Conservation (phyloP, 92 coral and sea anemone species). For the Anthopleura xanthogrammica region DNA sequence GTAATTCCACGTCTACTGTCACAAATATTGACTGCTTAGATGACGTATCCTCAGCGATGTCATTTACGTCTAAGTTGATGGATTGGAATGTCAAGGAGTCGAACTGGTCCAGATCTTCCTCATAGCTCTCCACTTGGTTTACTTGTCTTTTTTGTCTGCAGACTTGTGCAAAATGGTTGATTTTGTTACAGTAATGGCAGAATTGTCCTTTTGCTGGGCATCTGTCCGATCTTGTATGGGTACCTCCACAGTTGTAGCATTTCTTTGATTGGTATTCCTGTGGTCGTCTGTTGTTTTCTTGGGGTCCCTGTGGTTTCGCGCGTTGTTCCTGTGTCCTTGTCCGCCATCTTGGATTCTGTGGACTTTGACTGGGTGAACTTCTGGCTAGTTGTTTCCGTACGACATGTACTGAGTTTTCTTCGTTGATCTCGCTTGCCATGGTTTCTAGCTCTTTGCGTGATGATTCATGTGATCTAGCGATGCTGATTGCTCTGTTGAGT, state of each 20-base stretch:
- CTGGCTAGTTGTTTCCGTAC: constrained; percentile 11
- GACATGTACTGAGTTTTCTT: too few relatives aligned
- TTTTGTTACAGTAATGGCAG: constrained; percentile 34
- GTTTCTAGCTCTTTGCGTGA: too few relatives aligned
- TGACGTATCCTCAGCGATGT: neutral
- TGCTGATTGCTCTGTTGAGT: too few relatives aligned
- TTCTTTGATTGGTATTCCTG: constrained; percentile 14
- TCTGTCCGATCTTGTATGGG: constrained; percentile 39
- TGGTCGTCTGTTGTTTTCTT: constrained; percentile 20
- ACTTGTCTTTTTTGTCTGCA: constrained; percentile 17
- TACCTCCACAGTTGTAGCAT: constrained; percentile 54
- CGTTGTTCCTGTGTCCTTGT: constrained; percentile 26
- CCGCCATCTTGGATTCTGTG: constrained; percentile 10
- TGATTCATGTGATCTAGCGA: too few relatives aligned
- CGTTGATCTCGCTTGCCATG: too few relatives aligned
- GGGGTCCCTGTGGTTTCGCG: constrained; percentile 7
- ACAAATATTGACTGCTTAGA: constrained; percentile 27
- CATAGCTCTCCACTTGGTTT: neutral
- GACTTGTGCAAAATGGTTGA: constrained; percentile 44
- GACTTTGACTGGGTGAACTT: constrained; percentile 1
- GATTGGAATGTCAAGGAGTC: constrained; percentile 14
- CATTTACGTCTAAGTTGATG: constrained; percentile 5
- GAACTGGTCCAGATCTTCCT: constrained; percentile 16
- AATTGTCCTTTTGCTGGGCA: constrained; percentile 53
- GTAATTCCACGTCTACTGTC: constrained; percentile 23